A percentile compares a stretch with the other conserved stretches of the same genome.
These are phyloP conservation scores for Rafetus swinhoei DNA, from an alignment of 2,113 vertebrate species.

Conservation along the genomic window DNA sequence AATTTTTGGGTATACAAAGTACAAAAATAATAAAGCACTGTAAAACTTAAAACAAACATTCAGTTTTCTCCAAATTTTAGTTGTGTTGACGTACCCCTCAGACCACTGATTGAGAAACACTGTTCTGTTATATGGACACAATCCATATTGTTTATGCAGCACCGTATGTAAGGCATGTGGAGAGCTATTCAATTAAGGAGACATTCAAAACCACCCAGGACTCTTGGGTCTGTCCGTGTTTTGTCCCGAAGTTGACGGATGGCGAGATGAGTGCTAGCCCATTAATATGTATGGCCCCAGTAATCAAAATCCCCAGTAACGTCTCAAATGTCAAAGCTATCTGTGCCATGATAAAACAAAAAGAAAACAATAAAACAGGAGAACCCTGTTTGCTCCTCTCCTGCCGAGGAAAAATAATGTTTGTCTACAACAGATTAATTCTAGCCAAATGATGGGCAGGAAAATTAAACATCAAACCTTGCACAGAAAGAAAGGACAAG, in stretches of 20 bases:
- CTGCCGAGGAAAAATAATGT: background rate
- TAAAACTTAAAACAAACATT: too few species aligned
- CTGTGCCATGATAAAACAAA: background rate
- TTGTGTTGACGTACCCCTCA: too few species aligned
- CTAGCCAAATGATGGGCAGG: background rate
- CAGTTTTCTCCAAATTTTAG: too few species aligned
- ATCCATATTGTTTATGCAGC: background rate
- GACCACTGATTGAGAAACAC: too few species aligned
- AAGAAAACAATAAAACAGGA: conserved; percentile 6
- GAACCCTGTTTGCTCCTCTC: background rate
- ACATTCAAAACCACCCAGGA: background rate
- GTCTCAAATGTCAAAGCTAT: conserved; percentile 3
- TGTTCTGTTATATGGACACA: background rate
- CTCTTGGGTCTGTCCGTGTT: background rate
- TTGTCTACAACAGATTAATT: background rate
- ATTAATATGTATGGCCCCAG: background rate
- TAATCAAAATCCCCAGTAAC: background rate
- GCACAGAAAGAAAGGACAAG: background rate
- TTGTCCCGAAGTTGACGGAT: background rate
- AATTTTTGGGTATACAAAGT: too few species aligned
- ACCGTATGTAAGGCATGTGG: background rate
- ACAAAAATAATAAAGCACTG: too few species aligned
- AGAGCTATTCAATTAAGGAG: background rate
- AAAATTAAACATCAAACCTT: background rate
- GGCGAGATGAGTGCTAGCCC: background rate